Conservation (phyloP, 2,888 invertebrate genomes). For the Graphium colonna region DNA sequence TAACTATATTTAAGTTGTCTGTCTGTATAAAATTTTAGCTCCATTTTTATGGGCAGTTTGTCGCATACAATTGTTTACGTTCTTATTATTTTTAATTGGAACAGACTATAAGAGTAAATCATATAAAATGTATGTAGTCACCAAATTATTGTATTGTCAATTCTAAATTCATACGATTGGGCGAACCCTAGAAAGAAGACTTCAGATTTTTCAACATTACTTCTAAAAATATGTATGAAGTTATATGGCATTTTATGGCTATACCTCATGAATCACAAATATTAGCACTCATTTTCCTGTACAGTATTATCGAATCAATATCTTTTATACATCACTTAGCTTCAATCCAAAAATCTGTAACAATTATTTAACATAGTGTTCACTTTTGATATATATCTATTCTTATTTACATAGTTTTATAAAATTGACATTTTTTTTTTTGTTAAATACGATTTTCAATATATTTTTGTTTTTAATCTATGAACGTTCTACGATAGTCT, state of each 20-base stretch:
- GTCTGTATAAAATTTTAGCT: too few relatives aligned
- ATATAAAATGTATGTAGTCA: not conserved
- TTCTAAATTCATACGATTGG: conserved; percentile 4
- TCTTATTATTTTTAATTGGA: too few relatives aligned
- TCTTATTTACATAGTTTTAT: conserved; percentile 73
- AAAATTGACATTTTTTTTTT: conserved; percentile 70
- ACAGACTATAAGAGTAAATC: too few relatives aligned
- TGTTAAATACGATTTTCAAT: conserved; percentile 52
- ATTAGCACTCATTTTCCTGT: conserved; percentile 60
- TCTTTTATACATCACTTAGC: conserved; percentile 52
- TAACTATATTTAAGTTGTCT: too few relatives aligned
- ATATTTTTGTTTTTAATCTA: conserved; percentile 42
- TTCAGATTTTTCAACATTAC: conserved; percentile 26
- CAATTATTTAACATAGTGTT: conserved; percentile 65
- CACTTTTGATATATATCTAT: conserved; percentile 56
- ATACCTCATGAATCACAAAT: conserved; percentile 72
- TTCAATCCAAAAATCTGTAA: conserved; percentile 59
- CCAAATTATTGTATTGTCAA: conserved; percentile 12
- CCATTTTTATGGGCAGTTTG: too few relatives aligned
- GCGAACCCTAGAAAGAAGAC: conserved; percentile 6
- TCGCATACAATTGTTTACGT: too few relatives aligned
- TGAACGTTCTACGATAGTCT: conserved; percentile 46
- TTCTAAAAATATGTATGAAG: conserved; percentile 34
- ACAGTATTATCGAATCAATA: conserved; percentile 47
- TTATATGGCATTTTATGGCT: conserved; percentile 77